Percentiles rank a stretch among this genome's conserved stretches.
Conservation (phyloP, 2,113 vertebrate species). For the Toxotes chatareus region DNA sequence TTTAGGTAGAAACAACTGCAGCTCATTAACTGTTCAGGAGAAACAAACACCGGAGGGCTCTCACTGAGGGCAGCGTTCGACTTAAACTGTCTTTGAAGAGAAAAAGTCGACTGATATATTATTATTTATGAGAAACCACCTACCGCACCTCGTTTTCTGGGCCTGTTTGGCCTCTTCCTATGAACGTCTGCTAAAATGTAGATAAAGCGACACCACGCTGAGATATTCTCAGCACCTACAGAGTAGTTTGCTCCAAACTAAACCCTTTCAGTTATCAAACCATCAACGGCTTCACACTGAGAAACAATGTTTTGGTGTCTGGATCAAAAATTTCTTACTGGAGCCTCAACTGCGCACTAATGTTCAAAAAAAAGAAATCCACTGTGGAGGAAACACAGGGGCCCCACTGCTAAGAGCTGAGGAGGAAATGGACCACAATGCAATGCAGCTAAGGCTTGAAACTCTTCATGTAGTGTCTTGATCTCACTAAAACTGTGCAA, state of each 20-base stretch:
- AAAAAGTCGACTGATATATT: constrained; percentile 8
- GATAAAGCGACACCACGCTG: background rate
- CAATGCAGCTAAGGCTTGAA: constrained; percentile 1
- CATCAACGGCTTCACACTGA: background rate
- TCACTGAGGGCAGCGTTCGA: background rate
- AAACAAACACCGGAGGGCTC: background rate
- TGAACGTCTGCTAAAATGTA: background rate
- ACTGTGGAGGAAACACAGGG: too few species aligned
- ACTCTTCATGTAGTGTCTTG: background rate
- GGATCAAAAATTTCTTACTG: too few species aligned
- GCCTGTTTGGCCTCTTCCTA: background rate
- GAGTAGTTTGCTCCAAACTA: background rate
- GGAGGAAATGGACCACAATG: constrained; percentile 19
- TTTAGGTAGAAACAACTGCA: background rate
- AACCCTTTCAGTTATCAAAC: background rate
- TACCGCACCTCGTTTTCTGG: background rate
- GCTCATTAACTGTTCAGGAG: constrained; percentile 8
- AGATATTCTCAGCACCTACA: background rate
- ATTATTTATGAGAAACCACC: constrained; percentile 12
- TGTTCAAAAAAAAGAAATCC: too few species aligned
- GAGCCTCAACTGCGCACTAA: too few species aligned
- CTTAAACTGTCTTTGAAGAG: background rate
- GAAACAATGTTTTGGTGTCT: background rate
- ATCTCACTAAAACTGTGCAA: too few species aligned
- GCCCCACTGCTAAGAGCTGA: too few species aligned